These are phyloP conservation scores for Oligia strigilis DNA, from an alignment of 2,888 invertebrate species.

Conservation along the genomic window DNA sequence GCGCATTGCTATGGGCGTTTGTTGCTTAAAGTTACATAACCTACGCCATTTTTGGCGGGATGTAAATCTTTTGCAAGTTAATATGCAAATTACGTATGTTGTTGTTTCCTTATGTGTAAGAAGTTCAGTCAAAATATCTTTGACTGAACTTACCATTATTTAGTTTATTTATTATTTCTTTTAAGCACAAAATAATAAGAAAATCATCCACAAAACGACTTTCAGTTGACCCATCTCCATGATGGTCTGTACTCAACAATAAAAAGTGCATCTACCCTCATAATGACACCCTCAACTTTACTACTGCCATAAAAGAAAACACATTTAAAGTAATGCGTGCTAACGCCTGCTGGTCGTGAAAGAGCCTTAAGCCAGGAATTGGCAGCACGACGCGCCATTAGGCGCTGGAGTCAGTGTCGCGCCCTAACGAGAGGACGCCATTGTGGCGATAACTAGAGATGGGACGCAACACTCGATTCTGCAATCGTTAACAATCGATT, in stretches of 20 bases:
- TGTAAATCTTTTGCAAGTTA: background rate
- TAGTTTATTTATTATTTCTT: background rate
- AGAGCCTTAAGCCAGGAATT: conserved; percentile 66
- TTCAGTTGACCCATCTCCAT: background rate
- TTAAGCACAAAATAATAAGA: background rate
- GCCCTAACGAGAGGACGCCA: conserved; percentile 67
- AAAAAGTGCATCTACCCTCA: conserved; percentile 40
- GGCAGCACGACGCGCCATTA: conserved; percentile 71
- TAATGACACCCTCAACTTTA: conserved; percentile 52
- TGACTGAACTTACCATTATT: background rate
- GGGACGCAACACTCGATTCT: conserved; percentile 57
- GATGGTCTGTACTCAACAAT: conserved; percentile 1
- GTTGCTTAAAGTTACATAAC: conserved; percentile 35
- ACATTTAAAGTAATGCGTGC: conserved; percentile 68
- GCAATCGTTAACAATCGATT: conserved; percentile 53
- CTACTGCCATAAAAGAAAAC: conserved; percentile 65
- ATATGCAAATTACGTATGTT: background rate
- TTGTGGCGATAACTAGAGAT: conserved; percentile 68
- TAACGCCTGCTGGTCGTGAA: conserved; percentile 66
- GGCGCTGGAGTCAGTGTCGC: conserved; percentile 64
- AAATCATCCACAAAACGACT: background rate
- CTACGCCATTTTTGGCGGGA: conserved; percentile 9
- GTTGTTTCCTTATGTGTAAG: background rate
- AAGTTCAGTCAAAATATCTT: background rate
- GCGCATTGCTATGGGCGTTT: background rate